Evolutionary conservation across 2,888 invertebrate genomes (phyloP).

Genomic region (Lasius platythorax): DNA sequence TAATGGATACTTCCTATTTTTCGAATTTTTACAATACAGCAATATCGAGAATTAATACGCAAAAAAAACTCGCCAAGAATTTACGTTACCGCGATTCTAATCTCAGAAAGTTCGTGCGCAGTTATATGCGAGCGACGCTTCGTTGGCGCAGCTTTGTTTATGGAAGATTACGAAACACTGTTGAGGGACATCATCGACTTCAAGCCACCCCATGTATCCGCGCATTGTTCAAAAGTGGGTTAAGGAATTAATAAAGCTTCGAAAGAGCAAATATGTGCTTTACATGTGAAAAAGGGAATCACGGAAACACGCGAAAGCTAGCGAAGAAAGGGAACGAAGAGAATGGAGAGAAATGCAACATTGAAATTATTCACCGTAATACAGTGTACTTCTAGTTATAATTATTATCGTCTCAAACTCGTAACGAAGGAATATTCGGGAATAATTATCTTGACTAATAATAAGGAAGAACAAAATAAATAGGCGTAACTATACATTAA

Average conservation of each 20-base stretch:
- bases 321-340: conserved; percentile 25
- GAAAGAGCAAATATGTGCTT: conserved; percentile 32
- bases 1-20: neutral
- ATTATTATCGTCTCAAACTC: neutral
- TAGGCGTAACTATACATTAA: neutral
- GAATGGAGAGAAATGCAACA: conserved; percentile 8
- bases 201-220: conserved; percentile 38
- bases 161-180: conserved; percentile 28
- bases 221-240: conserved; percentile 63
- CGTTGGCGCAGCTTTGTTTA: conserved; percentile 46
- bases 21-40: neutral
- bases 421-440: neutral
- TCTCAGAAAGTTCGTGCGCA: conserved; percentile 39
- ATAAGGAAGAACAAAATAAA: conserved; percentile 3
- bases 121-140: neutral
- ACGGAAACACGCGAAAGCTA: conserved; percentile 5
- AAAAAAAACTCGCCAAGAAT: neutral
- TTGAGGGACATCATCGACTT: conserved; percentile 55
- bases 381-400: neutral
- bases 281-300: conserved; percentile 18
- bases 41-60: neutral
- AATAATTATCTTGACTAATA: neutral
- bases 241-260: conserved; percentile 65
- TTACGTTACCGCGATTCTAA: conserved; percentile 12
- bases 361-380: conserved; percentile 41